A percentile compares a stretch with the other conserved stretches of the same genome.
Conservation (phyloP, 2,113 vertebrate species). For the Silurus meridionalis region DNA sequence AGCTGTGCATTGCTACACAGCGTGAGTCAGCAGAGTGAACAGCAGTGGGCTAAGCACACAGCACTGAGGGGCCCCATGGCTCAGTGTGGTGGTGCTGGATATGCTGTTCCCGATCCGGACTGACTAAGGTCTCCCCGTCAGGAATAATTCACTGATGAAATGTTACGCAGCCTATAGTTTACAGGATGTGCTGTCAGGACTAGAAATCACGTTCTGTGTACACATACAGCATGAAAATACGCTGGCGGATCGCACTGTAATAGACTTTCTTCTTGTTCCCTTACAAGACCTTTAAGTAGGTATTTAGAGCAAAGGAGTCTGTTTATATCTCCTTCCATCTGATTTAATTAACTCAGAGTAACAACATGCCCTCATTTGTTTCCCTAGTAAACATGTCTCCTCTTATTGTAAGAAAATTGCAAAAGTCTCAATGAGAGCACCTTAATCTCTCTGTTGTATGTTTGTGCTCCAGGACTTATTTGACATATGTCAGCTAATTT, state of each 20-base stretch:
- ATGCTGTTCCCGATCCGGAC: no score
- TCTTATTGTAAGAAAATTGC: constrained; percentile 15
- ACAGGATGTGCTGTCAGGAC: background rate
- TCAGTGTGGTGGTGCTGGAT: no score
- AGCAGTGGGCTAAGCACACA: no score
- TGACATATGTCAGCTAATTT: constrained; percentile 25
- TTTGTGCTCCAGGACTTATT: constrained; percentile 28
- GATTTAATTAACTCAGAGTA: background rate
- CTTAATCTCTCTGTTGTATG: constrained; percentile 16
- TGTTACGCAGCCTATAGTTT: background rate
- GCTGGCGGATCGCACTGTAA: no score
- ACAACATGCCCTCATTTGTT: constrained; percentile 11
- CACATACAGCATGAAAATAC: background rate
- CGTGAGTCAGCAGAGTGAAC: no score
- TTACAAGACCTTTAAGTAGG: background rate
- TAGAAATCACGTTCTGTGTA: background rate
- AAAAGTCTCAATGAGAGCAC: constrained; percentile 24
- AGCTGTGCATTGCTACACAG: no score
- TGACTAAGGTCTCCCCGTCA: no score
- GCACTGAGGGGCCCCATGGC: no score
- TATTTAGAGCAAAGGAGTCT: constrained; percentile 16
- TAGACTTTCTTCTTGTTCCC: background rate
- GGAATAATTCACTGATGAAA: constrained; percentile 62
- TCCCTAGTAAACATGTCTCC: constrained; percentile 6
- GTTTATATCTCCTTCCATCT: constrained; percentile 24